Evolutionary conservation across 2,113 vertebrate species (phyloP).

Genomic region (Platysteira castanea): DNA sequence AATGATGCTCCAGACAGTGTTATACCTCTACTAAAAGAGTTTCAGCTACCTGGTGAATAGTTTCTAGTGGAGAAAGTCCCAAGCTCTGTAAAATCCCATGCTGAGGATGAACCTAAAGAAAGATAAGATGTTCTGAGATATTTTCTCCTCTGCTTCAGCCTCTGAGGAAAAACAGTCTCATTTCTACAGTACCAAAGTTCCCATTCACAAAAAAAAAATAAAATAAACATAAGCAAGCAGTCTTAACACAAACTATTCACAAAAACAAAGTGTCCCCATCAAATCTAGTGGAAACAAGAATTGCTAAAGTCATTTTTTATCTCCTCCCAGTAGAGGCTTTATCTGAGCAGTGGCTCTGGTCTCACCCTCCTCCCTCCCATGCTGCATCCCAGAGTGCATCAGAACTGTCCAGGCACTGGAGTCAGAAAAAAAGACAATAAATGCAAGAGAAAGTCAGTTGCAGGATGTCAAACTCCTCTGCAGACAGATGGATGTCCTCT

Average conservation of each 20-base stretch:
- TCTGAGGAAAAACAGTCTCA: background rate
- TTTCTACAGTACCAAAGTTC: background rate
- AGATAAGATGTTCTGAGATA: background rate
- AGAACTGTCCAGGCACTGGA: background rate
- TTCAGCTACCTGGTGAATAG: background rate
- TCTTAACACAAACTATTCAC: background rate
- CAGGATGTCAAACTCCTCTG: background rate
- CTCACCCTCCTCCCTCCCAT: background rate
- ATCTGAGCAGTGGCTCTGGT: accelerated
- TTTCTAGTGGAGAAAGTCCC: background rate
- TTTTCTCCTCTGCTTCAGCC: background rate
- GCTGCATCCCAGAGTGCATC: background rate
- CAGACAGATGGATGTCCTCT: background rate
- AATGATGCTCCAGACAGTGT: background rate
- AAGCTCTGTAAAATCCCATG: background rate
- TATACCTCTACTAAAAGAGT: background rate
- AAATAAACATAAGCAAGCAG: background rate
- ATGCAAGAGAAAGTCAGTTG: background rate
- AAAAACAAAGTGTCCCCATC: background rate
- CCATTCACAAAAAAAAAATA: background rate
- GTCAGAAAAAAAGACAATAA: background rate
- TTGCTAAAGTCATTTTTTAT: background rate
- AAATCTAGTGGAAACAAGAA: background rate
- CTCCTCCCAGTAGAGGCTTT: background rate
- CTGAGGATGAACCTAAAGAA: background rate